phyloP scores from a whole-genome alignment of 2,888 invertebrate species.

The Diarsia mendica region DNA sequence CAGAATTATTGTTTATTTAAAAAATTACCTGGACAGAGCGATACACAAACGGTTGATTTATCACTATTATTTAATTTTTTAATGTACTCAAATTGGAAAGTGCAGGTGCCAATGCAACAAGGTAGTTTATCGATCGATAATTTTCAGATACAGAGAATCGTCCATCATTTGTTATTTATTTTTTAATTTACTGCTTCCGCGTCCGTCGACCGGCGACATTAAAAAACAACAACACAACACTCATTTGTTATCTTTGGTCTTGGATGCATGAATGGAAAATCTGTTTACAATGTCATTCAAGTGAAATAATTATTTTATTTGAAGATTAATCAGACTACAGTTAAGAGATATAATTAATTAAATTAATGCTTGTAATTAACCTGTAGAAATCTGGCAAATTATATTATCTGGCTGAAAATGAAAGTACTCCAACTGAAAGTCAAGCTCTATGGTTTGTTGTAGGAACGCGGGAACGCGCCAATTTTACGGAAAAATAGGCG shows the following conservation, averaged over 20 bases:
- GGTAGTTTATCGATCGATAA: constrained; percentile 18
- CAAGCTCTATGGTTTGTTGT: constrained; percentile 19
- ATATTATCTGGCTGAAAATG: constrained; percentile 15
- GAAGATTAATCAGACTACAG: not conserved
- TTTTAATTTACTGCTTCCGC: constrained; percentile 27
- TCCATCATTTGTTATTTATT: constrained; percentile 27
- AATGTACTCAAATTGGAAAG: not conserved
- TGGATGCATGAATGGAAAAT: not conserved
- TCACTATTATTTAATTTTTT: not conserved
- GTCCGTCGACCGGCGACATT: constrained; percentile 6
- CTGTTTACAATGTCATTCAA: no score
- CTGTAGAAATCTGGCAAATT: not conserved
- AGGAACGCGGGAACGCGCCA: constrained; percentile 23
- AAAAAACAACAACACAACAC: not conserved
- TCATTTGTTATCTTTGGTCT: constrained; percentile 17
- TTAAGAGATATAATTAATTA: not conserved
- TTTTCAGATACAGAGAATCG: constrained; percentile 22
- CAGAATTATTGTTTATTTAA: not conserved
- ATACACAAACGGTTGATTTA: not conserved
- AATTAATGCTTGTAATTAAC: not conserved
- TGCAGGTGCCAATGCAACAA: constrained; percentile 25
- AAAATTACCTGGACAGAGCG: constrained; percentile 21
- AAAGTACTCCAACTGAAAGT: not conserved
- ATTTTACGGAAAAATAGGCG: constrained; percentile 20
- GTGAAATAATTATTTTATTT: not conserved